A percentile compares a stretch with the other conserved stretches of the same genome.
Evolutionary conservation across 2,888 invertebrate genomes (phyloP).

Genomic region (Esperia sulphurella): DNA sequence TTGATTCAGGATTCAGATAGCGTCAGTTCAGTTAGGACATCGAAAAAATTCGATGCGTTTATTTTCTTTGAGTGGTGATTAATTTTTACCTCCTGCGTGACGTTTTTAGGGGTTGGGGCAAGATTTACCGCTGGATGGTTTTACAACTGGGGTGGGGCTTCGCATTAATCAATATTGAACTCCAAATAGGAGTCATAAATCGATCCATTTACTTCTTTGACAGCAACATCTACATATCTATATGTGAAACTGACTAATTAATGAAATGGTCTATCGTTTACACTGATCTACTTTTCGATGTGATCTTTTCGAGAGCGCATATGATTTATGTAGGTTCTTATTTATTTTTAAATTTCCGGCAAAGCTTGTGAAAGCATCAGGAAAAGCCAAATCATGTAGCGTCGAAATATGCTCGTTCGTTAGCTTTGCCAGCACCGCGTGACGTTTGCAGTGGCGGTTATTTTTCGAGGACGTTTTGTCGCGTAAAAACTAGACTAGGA

Average conservation of each 20-base stretch:
- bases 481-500: conserved; percentile 59
- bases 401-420: conserved; percentile 45
- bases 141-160: background rate
- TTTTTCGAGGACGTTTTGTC: conserved; percentile 62
- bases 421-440: conserved; percentile 36
- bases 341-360: background rate
- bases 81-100: background rate
- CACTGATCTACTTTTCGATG: too few species aligned
- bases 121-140: background rate
- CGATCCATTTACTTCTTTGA: too few species aligned
- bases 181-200: background rate
- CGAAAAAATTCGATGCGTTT: background rate
- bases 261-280: too few species aligned
- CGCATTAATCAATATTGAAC: background rate
- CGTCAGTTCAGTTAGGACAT: too few species aligned
- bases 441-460: conserved; percentile 52
- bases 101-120: background rate
- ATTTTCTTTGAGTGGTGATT: conserved; percentile 7
- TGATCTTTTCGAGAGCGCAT: too few species aligned
- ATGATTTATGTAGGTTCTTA: background rate
- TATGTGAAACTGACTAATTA: too few species aligned
- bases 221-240: too few species aligned
- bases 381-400: conserved; percentile 22
- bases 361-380: conserved; percentile 20
- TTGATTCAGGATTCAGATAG: background rate